phyloP scores from a whole-genome alignment of 2,113 vertebrate genomes.

The Oenanthe oenanthe region DNA sequence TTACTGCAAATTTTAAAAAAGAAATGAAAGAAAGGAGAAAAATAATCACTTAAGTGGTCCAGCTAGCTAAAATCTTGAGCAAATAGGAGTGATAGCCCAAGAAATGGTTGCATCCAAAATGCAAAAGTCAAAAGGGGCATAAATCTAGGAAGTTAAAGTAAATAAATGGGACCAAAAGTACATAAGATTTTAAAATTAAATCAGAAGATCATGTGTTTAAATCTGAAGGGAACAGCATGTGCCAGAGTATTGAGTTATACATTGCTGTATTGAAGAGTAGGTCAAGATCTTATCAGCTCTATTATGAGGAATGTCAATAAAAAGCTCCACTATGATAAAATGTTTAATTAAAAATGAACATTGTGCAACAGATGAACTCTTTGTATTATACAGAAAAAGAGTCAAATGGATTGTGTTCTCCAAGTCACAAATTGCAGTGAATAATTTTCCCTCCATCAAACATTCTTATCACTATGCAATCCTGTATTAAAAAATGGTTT shows the following conservation, averaged over 20 bases:
- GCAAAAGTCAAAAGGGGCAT: not conserved
- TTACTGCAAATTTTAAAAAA: not conserved
- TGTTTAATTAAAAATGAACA: slow-evolving; percentile 75
- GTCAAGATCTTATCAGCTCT: slow-evolving; percentile 68
- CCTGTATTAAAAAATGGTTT: not conserved
- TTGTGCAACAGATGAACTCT: slow-evolving; percentile 47
- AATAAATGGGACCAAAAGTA: slow-evolving; percentile 32
- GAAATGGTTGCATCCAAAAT: not conserved
- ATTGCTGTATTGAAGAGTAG: slow-evolving; percentile 56
- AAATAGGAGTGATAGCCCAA: not conserved
- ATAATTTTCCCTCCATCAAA: slow-evolving; percentile 1
- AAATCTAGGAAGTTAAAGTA: slow-evolving; percentile 24
- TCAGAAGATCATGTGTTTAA: slow-evolving; percentile 48
- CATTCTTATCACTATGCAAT: not conserved
- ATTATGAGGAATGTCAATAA: slow-evolving; percentile 70
- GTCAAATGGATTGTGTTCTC: not conserved
- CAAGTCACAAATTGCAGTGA: slow-evolving; percentile 17
- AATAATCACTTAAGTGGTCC: not conserved
- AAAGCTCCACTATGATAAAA: slow-evolving; percentile 46
- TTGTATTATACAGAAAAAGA: slow-evolving; percentile 29
- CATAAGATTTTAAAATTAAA: slow-evolving; percentile 46
- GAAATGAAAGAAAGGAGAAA: not conserved
- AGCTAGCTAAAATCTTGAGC: not conserved
- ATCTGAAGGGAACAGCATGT: slow-evolving; percentile 31
- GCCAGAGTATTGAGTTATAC: slow-evolving; percentile 62